These are phyloP conservation scores for Acanthoscelides obtectus DNA, from an alignment of 2,888 invertebrate genomes.

Conservation along the genomic window DNA sequence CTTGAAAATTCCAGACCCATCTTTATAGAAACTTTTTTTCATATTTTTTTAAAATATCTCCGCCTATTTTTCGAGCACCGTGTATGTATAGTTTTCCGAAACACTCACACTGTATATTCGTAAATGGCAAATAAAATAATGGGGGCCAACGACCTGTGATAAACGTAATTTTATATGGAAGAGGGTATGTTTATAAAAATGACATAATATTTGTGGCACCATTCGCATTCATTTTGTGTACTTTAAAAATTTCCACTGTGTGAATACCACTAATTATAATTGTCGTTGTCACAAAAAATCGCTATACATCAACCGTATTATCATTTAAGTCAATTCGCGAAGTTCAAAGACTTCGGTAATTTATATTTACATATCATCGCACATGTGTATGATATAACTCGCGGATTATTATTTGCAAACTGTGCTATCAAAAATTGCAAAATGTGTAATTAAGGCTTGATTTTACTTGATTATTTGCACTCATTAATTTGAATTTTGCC, in stretches of 20 bases:
- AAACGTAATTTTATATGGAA: no score
- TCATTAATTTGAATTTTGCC: no score
- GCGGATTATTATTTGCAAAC: not conserved
- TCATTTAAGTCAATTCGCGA: not conserved
- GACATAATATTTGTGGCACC: not conserved
- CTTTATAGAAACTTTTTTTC: no score
- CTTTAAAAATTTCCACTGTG: not conserved
- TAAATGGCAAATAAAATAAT: no score
- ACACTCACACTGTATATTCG: no score
- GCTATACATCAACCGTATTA: not conserved
- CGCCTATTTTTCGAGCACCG: no score
- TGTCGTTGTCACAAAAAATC: not conserved
- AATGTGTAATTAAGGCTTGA: not conserved
- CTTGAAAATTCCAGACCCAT: no score
- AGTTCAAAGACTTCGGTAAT: not conserved
- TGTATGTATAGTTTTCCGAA: no score
- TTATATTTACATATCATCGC: not conserved
- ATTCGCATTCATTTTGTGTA: not conserved
- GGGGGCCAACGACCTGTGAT: no score
- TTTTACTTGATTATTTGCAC: no score
- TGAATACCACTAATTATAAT: not conserved
- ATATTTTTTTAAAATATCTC: no score
- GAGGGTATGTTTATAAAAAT: no score
- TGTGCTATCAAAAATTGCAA: not conserved
- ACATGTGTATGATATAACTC: not conserved